Conservation (phyloP, 2,888 invertebrate genomes). For the Artemia sinica region DNA sequence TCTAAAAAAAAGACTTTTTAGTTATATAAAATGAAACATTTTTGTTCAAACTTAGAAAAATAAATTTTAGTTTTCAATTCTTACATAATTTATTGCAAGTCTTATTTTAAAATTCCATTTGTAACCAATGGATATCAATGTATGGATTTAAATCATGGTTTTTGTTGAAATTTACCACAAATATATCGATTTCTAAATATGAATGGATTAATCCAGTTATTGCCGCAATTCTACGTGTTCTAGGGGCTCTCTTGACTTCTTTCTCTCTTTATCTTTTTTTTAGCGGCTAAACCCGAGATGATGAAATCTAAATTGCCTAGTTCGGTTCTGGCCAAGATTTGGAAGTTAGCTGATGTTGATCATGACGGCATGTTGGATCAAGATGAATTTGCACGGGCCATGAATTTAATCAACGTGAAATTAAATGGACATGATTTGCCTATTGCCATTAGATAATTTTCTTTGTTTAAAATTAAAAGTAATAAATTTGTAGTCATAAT, state of each 20-base stretch:
- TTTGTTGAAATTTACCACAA: no score
- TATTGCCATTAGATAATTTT: background rate
- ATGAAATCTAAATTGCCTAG: slow-evolving; percentile 95
- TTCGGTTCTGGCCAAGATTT: slow-evolving; percentile 86
- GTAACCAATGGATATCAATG: no score
- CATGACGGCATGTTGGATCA: slow-evolving; percentile 82
- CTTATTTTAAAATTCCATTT: no score
- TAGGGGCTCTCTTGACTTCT: background rate
- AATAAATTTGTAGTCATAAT: slow-evolving; percentile 11
- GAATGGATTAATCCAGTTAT: background rate
- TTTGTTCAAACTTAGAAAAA: no score
- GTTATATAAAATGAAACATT: background rate
- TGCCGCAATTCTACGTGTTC: slow-evolving; percentile 2
- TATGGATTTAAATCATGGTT: no score
- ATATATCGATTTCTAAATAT: no score
- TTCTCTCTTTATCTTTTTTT: slow-evolving; percentile 29
- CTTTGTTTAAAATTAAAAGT: slow-evolving; percentile 20
- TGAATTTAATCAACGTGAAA: slow-evolving; percentile 86
- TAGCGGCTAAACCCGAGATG: slow-evolving; percentile 86
- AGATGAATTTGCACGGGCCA: slow-evolving; percentile 96
- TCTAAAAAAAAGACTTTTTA: no score
- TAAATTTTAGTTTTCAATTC: no score
- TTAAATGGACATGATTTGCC: slow-evolving; percentile 83
- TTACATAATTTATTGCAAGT: no score
- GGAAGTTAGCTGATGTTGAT: slow-evolving; percentile 94